These are phyloP conservation scores for Dryadula phaetusa DNA, from an alignment of 2,888 invertebrate genomes.

Conservation along the genomic window DNA sequence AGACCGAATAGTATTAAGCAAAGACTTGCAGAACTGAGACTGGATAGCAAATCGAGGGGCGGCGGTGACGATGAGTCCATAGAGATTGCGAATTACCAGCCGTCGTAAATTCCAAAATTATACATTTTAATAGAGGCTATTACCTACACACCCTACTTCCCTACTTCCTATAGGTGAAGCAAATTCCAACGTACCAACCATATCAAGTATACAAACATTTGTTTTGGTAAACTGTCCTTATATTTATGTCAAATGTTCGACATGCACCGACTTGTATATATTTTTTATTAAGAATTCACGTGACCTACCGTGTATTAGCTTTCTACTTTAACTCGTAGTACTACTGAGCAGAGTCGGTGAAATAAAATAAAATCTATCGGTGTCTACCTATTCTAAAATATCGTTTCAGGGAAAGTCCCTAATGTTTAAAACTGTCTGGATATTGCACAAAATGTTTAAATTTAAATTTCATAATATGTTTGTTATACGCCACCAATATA, in stretches of 20 bases:
- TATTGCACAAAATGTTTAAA: background rate
- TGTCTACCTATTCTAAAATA: background rate
- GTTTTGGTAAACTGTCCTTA: background rate
- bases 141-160: background rate
- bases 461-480: background rate
- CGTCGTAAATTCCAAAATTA: constrained; percentile 26
- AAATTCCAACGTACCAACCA: background rate
- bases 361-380: no score
- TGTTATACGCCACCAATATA: background rate
- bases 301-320: background rate
- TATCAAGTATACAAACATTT: background rate
- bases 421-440: background rate
- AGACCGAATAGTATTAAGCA: constrained; percentile 78
- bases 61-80: constrained; percentile 70
- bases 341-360: background rate
- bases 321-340: background rate
- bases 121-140: background rate
- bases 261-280: background rate
- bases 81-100: constrained; percentile 44
- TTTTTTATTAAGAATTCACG: background rate
- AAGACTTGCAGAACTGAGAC: constrained; percentile 71
- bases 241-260: background rate
- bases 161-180: background rate
- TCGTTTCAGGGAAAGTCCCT: background rate
- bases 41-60: constrained; percentile 76